phyloP scores from a whole-genome alignment of 2,888 invertebrate species.

The Podotricha telesiphe region DNA sequence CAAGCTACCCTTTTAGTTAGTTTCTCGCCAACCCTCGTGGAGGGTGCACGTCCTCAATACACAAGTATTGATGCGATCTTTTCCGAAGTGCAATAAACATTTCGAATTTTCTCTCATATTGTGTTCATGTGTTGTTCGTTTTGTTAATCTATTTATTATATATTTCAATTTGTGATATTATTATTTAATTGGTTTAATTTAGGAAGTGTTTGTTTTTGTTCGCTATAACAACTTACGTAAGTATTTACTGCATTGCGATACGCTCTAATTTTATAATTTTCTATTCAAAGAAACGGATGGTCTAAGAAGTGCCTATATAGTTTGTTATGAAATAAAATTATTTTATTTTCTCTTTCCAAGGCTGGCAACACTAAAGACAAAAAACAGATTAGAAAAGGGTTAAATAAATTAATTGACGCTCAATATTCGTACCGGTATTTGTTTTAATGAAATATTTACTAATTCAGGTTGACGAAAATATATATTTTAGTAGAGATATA shows the following conservation, averaged over 20 bases:
- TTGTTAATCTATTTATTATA: slow-evolving; percentile 51
- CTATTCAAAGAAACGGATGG: neutral
- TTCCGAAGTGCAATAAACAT: slow-evolving; percentile 70
- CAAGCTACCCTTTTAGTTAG: slow-evolving; percentile 61
- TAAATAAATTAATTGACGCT: neutral
- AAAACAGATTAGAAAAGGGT: neutral
- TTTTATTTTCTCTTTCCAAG: neutral
- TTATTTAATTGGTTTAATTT: slow-evolving; percentile 52
- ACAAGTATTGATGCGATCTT: slow-evolving; percentile 62
- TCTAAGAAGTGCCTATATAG: neutral
- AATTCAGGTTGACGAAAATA: too few relatives aligned
- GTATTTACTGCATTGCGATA: slow-evolving; percentile 80
- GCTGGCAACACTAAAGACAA: neutral
- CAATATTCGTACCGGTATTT: too few relatives aligned
- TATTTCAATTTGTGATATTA: slow-evolving; percentile 48
- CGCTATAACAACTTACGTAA: slow-evolving; percentile 75
- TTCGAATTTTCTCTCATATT: slow-evolving; percentile 55
- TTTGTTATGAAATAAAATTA: neutral
- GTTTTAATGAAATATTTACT: too few relatives aligned
- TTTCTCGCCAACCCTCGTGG: slow-evolving; percentile 58
- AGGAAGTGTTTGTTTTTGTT: slow-evolving; percentile 55
- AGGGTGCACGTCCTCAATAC: slow-evolving; percentile 52
- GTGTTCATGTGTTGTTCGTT: slow-evolving; percentile 52
- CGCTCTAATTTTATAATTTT: slow-evolving; percentile 46
- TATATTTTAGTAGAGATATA: too few relatives aligned